Percentiles rank a stretch among this genome's conserved stretches.
Evolutionary conservation across 1,140 invertebrate species (phyloP).

Genomic region (Acromyrmex echinatior): DNA sequence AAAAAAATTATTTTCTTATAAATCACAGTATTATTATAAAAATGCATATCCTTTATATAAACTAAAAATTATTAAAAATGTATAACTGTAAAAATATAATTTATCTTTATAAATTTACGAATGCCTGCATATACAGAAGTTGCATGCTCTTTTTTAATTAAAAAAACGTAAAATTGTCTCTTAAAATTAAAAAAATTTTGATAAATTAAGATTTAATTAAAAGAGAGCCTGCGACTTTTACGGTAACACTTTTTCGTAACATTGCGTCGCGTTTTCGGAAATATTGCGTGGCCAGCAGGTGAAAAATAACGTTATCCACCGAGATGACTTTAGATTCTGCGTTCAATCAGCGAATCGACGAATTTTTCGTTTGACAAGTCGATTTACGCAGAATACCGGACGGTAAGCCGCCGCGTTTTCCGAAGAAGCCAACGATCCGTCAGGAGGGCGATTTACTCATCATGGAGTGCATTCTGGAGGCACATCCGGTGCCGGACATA

Average conservation of each 20-base stretch:
- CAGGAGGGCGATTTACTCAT: slow-evolving; percentile 97
- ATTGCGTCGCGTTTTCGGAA: slow-evolving; percentile 23
- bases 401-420: slow-evolving; percentile 97
- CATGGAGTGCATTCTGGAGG: slow-evolving; percentile 98
- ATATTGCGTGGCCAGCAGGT: slow-evolving; percentile 20
- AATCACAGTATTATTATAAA: neutral
- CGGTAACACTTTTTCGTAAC: neutral
- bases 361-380: slow-evolving; percentile 63
- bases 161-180: neutral
- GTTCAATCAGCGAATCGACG: slow-evolving; percentile 1
- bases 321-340: neutral
- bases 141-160: neutral
- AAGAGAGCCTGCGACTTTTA: slow-evolving; percentile 22
- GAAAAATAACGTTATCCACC: neutral
- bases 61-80: too few species aligned
- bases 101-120: neutral
- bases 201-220: neutral
- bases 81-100: too few species aligned
- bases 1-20: neutral
- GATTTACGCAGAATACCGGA: slow-evolving; percentile 93
- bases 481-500: slow-evolving; percentile 97
- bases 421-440: slow-evolving; percentile 98
- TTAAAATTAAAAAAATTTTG: neutral
- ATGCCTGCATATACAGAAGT: neutral
- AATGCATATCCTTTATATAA: too few species aligned